A percentile compares a stretch with the other conserved stretches of the same genome.
phyloP scores from a whole-genome alignment of 2,113 vertebrate species.

The Trichechus manatus region DNA sequence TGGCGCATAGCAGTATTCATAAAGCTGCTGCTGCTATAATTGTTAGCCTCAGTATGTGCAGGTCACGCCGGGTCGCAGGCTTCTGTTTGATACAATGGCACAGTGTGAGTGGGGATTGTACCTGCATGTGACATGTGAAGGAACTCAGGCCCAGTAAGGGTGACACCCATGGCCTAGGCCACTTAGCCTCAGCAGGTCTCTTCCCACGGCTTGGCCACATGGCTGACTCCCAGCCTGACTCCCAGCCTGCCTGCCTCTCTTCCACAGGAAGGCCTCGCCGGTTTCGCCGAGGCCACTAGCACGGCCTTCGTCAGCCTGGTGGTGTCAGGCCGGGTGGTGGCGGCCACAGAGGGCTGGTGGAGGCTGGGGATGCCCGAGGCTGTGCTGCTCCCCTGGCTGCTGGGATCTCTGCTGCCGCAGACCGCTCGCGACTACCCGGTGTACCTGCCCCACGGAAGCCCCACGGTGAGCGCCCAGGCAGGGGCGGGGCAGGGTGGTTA shows the following conservation, averaged over 20 bases:
- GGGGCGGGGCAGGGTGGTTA: not conserved
- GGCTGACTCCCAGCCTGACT: not conserved
- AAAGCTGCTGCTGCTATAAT: not conserved
- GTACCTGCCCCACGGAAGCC: conserved; percentile 95
- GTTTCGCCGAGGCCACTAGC: conserved; percentile 89
- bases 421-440: conserved; percentile 93
- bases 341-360: conserved; percentile 95
- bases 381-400: conserved; percentile 91
- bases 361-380: conserved; percentile 91
- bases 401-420: conserved; percentile 87
- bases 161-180: not conserved
- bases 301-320: conserved; percentile 92
- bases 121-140: not conserved
- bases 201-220: not conserved
- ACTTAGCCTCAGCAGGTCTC: not conserved
- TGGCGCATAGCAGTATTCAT: not conserved
- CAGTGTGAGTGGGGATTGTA: not conserved
- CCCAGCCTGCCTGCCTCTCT: not conserved
- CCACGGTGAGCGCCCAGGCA: conserved; percentile 85
- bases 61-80: not conserved
- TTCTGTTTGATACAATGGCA: not conserved
- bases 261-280: conserved; percentile 88
- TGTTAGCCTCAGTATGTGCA: not conserved
- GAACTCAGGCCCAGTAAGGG: not conserved
- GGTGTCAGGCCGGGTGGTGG: conserved; percentile 87